phyloP scores from a whole-genome alignment of 2,113 vertebrate species.

The Carassius gibelio region DNA sequence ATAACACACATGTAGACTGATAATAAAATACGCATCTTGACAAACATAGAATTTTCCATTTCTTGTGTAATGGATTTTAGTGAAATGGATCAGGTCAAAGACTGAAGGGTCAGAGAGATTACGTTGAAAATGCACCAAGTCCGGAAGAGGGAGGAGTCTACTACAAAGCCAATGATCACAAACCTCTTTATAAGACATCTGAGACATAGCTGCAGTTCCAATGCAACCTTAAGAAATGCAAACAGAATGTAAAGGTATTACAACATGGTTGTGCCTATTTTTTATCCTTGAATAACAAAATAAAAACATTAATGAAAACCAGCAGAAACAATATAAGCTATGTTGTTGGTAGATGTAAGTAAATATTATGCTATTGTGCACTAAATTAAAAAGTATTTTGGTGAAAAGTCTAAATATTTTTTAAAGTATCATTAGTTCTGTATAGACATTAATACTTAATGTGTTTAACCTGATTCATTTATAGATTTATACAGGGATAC shows the following conservation, averaged over 20 bases:
- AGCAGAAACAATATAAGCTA: background rate
- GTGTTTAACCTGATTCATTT: background rate
- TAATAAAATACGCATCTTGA: background rate
- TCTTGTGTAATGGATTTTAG: background rate
- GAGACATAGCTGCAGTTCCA: background rate
- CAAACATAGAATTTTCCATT: background rate
- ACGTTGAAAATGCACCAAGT: background rate
- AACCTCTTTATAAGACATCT: background rate
- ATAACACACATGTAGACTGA: background rate
- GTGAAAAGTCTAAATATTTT: background rate
- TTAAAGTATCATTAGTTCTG: background rate
- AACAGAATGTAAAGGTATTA: background rate
- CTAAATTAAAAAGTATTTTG: background rate
- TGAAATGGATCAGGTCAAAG: conserved; percentile 8
- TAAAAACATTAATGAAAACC: background rate
- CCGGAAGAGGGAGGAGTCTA: conserved; percentile 12
- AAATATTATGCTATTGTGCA: too few relatives aligned
- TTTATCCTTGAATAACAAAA: background rate
- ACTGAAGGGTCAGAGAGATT: conserved; percentile 4
- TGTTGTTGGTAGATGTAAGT: background rate
- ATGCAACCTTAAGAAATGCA: background rate
- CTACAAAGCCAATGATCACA: background rate
- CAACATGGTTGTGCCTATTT: background rate
- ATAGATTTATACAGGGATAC: background rate
- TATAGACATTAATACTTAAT: too few relatives aligned